These are phyloP conservation scores for Rhorus exstirpatorius DNA, from an alignment of 2,888 invertebrate species.

Conservation along the genomic window DNA sequence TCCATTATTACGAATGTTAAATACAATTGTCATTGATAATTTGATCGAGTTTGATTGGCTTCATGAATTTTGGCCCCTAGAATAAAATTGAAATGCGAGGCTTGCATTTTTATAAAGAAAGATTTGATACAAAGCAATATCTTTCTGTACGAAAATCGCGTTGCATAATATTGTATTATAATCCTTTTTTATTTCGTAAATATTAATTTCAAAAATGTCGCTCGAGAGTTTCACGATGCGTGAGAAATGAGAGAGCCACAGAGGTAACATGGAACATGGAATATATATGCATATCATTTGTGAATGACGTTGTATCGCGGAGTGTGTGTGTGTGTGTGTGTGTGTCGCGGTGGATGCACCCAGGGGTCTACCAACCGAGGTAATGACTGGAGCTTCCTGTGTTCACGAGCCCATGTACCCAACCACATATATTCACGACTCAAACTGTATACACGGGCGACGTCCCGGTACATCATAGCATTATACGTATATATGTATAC, in stretches of 20 bases:
- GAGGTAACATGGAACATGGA: constrained; percentile 28
- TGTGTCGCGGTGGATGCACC: constrained; percentile 81
- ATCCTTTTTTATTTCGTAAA: too few species aligned
- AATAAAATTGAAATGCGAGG: too few species aligned
- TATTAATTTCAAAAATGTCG: too few species aligned
- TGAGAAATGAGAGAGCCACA: not conserved
- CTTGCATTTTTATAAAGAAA: too few species aligned
- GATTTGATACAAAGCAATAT: too few species aligned
- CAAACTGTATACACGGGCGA: constrained; percentile 53
- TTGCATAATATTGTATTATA: too few species aligned
- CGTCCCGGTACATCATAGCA: constrained; percentile 33
- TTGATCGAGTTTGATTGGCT: too few species aligned
- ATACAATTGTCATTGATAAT: not conserved
- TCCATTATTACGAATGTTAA: not conserved
- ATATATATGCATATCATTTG: constrained; percentile 68
- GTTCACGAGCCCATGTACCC: constrained; percentile 76
- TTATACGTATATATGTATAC: not conserved
- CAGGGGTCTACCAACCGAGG: constrained; percentile 81
- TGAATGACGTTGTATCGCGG: constrained; percentile 80
- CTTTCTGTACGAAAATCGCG: too few species aligned
- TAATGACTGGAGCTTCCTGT: constrained; percentile 85
- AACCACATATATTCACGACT: constrained; percentile 39
- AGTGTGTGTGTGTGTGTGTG: constrained; percentile 82
- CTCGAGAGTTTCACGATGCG: constrained; percentile 1
- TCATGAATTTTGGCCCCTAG: too few species aligned